phyloP scores from a whole-genome alignment of 1,140 invertebrate species.

The Sarcophaga bullata region DNA sequence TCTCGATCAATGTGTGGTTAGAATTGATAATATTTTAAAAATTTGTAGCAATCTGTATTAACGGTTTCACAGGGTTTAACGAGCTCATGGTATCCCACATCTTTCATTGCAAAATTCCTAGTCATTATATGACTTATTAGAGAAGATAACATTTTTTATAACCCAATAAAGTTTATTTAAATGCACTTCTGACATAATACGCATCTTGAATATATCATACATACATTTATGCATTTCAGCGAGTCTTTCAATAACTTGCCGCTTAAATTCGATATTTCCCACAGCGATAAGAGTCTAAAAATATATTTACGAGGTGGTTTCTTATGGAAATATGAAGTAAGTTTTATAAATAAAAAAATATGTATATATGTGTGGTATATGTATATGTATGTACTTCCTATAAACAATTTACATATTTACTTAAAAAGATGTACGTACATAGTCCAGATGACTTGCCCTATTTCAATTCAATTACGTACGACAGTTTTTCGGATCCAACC shows the following conservation, averaged over 20 bases:
- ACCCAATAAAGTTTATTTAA: no score
- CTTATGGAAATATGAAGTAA: slow-evolving; percentile 45
- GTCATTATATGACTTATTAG: no score
- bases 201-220: no score
- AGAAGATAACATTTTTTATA: no score
- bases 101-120: no score
- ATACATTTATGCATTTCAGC: neutral
- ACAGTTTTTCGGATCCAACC: slow-evolving; percentile 31
- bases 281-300: slow-evolving; percentile 19
- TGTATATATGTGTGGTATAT: slow-evolving; percentile 4
- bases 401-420: neutral
- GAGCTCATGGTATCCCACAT: no score
- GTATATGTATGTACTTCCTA: neutral
- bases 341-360: neutral
- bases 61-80: no score
- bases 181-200: no score
- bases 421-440: slow-evolving; percentile 42
- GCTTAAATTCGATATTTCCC: slow-evolving; percentile 28
- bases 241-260: slow-evolving; percentile 38
- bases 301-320: slow-evolving; percentile 32
- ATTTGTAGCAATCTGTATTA: no score
- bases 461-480: slow-evolving; percentile 39
- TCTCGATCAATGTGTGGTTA: no score
- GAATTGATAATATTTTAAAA: no score
- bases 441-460: slow-evolving; percentile 43